Conservation (phyloP, 1,140 invertebrate species). For the Cotesia typhae region DNA sequence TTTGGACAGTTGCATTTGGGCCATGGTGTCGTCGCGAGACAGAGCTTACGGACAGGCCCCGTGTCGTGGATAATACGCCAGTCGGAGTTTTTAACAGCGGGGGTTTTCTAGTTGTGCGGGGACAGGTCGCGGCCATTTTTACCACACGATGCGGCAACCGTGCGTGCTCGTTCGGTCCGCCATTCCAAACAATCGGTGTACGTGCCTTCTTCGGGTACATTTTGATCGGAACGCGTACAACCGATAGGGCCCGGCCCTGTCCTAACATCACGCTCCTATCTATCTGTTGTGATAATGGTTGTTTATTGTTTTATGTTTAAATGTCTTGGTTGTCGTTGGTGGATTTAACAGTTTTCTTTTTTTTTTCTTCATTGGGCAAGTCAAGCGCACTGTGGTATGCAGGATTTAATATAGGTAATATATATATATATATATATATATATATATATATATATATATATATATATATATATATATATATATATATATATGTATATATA, state of each 20-base stretch:
- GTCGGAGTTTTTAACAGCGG: constrained; percentile 7
- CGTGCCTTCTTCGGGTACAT: constrained; percentile 65
- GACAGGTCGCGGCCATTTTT: constrained; percentile 72
- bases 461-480: no score
- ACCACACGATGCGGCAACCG: constrained; percentile 73
- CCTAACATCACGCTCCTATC: not conserved
- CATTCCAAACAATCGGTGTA: constrained; percentile 73
- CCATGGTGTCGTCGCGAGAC: constrained; percentile 12
- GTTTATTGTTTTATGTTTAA: no score
- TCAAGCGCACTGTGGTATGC: no score
- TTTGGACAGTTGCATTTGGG: not conserved
- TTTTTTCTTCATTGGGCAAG: no score
- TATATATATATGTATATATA: no score
- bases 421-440: no score
- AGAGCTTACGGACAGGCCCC: constrained; percentile 13
- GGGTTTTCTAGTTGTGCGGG: constrained; percentile 34
- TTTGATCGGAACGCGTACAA: constrained; percentile 54
- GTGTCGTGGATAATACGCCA: constrained; percentile 13
- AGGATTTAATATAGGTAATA: no score
- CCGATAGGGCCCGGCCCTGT: constrained; percentile 35
- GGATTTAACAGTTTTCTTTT: no score
- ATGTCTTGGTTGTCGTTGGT: no score
- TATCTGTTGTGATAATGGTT: not conserved
- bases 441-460: no score
- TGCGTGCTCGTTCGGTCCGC: constrained; percentile 70